phyloP scores from a whole-genome alignment of 1,140 invertebrate species.

The Philotrypesis tridentata region DNA sequence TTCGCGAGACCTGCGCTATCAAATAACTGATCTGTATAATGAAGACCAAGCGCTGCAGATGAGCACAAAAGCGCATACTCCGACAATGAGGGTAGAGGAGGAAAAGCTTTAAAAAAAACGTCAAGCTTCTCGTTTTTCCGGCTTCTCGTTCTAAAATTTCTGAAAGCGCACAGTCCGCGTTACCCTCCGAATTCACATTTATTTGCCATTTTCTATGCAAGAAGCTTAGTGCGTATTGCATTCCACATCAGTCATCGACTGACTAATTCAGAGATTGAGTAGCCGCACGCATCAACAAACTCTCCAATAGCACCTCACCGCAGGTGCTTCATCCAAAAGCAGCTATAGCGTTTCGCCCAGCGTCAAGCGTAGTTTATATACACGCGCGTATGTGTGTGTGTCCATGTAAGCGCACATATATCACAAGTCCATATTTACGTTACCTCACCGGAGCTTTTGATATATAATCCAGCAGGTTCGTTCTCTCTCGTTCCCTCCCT shows the following conservation, averaged over 20 bases:
- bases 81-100: not conserved
- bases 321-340: not conserved
- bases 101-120: not conserved
- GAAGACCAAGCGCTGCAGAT: not conserved
- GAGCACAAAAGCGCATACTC: not conserved
- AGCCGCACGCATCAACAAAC: not conserved
- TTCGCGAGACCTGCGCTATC: not conserved
- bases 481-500: no score
- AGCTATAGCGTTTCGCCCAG: not conserved
- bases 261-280: not conserved
- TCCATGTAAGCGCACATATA: not conserved
- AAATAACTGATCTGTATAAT: constrained; percentile 14
- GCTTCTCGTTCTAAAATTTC: no score
- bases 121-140: no score
- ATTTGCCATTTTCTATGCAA: no score
- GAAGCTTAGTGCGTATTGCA: no score
- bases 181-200: no score
- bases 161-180: not conserved
- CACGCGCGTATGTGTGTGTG: no score
- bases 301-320: not conserved
- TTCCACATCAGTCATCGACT: not conserved
- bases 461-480: no score
- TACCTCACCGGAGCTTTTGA: no score
- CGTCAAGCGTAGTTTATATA: not conserved
- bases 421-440: not conserved